Percentiles rank a stretch among this genome's conserved stretches.
Evolutionary conservation across 1,140 invertebrate genomes (phyloP).

Genomic region (Sweltsa coloradensis): DNA sequence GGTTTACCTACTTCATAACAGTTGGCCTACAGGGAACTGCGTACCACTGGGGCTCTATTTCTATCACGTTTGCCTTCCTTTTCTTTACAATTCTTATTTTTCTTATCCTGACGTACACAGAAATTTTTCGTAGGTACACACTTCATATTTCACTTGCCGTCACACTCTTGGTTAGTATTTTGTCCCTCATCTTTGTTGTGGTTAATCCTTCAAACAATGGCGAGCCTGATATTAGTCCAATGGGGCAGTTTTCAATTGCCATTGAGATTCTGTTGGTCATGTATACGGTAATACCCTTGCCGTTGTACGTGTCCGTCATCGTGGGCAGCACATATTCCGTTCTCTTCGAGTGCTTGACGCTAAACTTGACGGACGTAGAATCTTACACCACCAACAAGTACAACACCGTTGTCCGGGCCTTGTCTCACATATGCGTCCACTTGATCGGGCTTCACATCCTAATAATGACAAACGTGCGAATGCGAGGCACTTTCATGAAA

Average conservation of each 20-base stretch:
- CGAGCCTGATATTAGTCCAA: slow-evolving; percentile 47
- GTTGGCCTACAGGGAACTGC: slow-evolving; percentile 24
- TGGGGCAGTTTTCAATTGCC: slow-evolving; percentile 73
- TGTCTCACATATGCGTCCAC: slow-evolving; percentile 82
- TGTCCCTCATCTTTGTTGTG: slow-evolving; percentile 49
- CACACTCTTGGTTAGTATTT: slow-evolving; percentile 46
- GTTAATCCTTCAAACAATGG: slow-evolving; percentile 35
- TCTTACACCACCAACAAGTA: slow-evolving; percentile 8
- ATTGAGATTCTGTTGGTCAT: slow-evolving; percentile 80
- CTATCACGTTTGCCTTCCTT: slow-evolving; percentile 25
- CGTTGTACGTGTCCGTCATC: slow-evolving; percentile 67
- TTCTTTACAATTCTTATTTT: slow-evolving; percentile 35
- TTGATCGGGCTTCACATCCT: slow-evolving; percentile 86
- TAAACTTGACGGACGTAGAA: neutral
- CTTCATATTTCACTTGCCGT: slow-evolving; percentile 49
- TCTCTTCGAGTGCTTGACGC: slow-evolving; percentile 56
- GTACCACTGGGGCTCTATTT: slow-evolving; percentile 43
- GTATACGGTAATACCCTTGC: slow-evolving; percentile 87
- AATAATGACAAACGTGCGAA: slow-evolving; percentile 82
- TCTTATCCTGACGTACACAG: slow-evolving; percentile 51
- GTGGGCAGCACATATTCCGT: slow-evolving; percentile 70
- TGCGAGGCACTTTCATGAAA: slow-evolving; percentile 93
- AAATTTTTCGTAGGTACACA: slow-evolving; percentile 50
- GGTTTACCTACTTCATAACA: slow-evolving; percentile 40
- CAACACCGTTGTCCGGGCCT: slow-evolving; percentile 51